Base-by-base conservation (phyloP, 1,140 invertebrate genomes). In the Ips typographus region DNA sequence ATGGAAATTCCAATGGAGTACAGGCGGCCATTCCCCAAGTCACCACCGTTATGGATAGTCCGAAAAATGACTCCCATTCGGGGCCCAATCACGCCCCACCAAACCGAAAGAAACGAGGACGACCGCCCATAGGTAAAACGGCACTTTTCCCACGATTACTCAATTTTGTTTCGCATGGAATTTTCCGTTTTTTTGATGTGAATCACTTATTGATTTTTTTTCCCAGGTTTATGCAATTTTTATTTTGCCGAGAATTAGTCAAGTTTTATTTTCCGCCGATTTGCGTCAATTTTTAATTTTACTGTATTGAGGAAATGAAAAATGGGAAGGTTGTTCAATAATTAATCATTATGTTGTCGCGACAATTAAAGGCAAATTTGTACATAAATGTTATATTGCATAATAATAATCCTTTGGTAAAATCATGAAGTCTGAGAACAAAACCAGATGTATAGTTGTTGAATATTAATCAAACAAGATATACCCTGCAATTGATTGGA, bases 41-140 rank as follows among this genome's bases (percentile, higher is more conserved):
- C 39, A 75, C 78, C 40, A 75, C 78, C 2, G 78, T 78, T 36
- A 78, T 80, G 77, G 79, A 76, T 44, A 80, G 77, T 73, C 76
- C 82, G 4, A 62, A 62, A 62, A 57, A 58, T 51, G 59, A 72
- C 5, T 57, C 52, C 47, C 56, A 40, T 22, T 60, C 49, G 6
- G 65, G 51, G 7, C 62, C 55, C 2, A 73, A 67, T 47, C 43
- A 60, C 36, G 40, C 36, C 8, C 42, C 58, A 22, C 59, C 70
- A 1, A 68, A 63, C 64, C 79, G 77, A 73, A 69, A 82, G 71
- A 87, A 86, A 78, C 81, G 88, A 37, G 86, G 87, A 51, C 82
- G 87, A 70, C 87, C 88, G 1, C 87, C 87, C 39, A 81, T 89
- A 59, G 68, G 68, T 70, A 68, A 61, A 41, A 53, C 3, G 44